phyloP scores from a whole-genome alignment of 2,113 vertebrate species.

The Otocyon megalotis region DNA sequence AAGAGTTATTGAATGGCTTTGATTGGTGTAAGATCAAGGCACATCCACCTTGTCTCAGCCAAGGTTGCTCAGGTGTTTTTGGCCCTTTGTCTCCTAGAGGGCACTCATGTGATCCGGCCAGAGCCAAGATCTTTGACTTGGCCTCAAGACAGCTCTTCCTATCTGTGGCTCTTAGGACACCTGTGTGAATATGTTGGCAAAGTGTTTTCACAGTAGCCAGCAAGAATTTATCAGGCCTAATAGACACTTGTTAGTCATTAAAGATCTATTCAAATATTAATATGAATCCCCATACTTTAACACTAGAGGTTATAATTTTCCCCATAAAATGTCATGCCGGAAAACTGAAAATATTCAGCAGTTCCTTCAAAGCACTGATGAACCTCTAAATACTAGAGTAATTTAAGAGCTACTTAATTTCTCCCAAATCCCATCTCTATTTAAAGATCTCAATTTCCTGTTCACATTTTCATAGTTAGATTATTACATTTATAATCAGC shows the following conservation, averaged over 20 bases:
- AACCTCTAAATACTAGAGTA: background rate
- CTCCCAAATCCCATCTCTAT: background rate
- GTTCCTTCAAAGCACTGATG: background rate
- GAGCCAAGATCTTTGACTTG: background rate
- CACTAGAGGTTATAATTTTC: background rate
- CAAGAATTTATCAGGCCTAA: background rate
- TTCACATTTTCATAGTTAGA: background rate
- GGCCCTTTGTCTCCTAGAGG: background rate
- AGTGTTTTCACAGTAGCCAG: background rate
- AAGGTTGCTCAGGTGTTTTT: background rate
- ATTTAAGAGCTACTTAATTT: constrained; percentile 51
- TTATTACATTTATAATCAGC: background rate
- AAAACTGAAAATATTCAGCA: background rate
- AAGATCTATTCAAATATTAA: background rate
- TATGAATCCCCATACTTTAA: background rate
- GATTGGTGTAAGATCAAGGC: background rate
- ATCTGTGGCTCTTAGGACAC: background rate
- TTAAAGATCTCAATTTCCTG: constrained; percentile 11
- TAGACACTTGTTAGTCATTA: background rate
- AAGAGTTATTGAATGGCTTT: background rate
- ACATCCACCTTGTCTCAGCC: background rate
- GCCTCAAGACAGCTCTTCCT: background rate
- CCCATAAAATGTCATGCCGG: background rate
- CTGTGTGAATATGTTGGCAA: background rate
- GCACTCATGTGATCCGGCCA: background rate